phyloP scores from a whole-genome alignment of 2,888 invertebrate species.

The Microdon myrmicae region DNA sequence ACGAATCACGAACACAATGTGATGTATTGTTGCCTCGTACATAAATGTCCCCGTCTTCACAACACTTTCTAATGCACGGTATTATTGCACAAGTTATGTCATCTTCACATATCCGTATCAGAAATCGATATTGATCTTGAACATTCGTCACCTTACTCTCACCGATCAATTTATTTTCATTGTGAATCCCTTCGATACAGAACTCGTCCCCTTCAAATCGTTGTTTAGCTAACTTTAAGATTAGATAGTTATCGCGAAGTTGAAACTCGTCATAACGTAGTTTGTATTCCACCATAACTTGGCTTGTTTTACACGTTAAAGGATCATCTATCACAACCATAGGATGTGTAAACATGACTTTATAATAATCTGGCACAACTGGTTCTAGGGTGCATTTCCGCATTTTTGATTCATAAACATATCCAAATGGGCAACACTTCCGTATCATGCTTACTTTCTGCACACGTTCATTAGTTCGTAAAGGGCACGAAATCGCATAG shows the following conservation, averaged over 20 bases:
- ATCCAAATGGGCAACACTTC: conserved; percentile 62
- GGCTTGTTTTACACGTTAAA: conserved; percentile 56
- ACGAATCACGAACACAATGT: conserved; percentile 57
- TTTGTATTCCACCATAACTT: conserved; percentile 61
- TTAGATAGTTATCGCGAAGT: conserved; percentile 54
- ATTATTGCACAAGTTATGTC: conserved; percentile 56
- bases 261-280: conserved; percentile 54
- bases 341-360: conserved; percentile 55
- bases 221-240: conserved; percentile 50
- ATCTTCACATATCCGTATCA: conserved; percentile 58
- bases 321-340: conserved; percentile 58
- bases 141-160: conserved; percentile 26
- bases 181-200: conserved; percentile 61
- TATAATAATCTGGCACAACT: conserved; percentile 55
- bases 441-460: conserved; percentile 57
- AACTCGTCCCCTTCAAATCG: conserved; percentile 55
- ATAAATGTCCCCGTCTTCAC: conserved; percentile 60
- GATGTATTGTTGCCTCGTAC: conserved; percentile 57
- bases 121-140: conserved; percentile 35
- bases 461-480: conserved; percentile 25
- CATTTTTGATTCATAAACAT: conserved; percentile 55
- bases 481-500: conserved; percentile 54
- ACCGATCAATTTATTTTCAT: conserved; percentile 21
- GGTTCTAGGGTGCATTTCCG: conserved; percentile 55
- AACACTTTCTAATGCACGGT: conserved; percentile 63